Evolutionary conservation across 2,888 invertebrate species (phyloP), one percentile per base, ranked within the genome.

Genomic region (Acleris laterana): DNA sequence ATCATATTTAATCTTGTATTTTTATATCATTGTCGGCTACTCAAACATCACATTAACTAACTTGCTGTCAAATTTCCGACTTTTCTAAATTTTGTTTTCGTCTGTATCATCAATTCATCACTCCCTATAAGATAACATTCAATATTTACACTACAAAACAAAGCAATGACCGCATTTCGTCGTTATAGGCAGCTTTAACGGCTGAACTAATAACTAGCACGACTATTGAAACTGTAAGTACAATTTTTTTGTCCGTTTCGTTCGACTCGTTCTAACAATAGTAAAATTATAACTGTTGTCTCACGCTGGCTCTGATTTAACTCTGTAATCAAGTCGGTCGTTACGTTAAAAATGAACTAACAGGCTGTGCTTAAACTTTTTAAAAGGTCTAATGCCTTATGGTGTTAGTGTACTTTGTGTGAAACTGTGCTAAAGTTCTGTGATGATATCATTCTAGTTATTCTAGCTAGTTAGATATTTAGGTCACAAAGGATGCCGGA

Each of bases 81-180:
- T 65, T 60, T 60, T 60, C 28, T 55, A 13, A 55, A 32, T 32
- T 55, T 20, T 61, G 50, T 66, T 57, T 66, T 58, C 65, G 55
- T 56, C 17, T 51, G 38, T 56, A 53, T 62, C 67, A 44, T 46
- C 5, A 5, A 13, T 44, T 44, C 16, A 9, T 46, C 17, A 44
- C 53, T 58, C 38, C 51, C 22, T 25, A 50, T 38, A 62, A 69
- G 62, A 65, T 59, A 69, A 69, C 69, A 68, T 49, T 58, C 38
- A 65, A 62, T 69, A 65, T 62, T 62, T 62, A 69, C 69, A 65
- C 16, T 58, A 46, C 11, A 60, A 60, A 69, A 69, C 69, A 69
- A 69, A 65, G 65, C 62, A 50, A 62, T 65, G 68, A 62, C 38
- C 51, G 44, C 56, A 59, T 48, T 46, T 46, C 42, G 17, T 42